phyloP scores from a whole-genome alignment of 2,888 invertebrate genomes.

The Eurytoma californica region DNA sequence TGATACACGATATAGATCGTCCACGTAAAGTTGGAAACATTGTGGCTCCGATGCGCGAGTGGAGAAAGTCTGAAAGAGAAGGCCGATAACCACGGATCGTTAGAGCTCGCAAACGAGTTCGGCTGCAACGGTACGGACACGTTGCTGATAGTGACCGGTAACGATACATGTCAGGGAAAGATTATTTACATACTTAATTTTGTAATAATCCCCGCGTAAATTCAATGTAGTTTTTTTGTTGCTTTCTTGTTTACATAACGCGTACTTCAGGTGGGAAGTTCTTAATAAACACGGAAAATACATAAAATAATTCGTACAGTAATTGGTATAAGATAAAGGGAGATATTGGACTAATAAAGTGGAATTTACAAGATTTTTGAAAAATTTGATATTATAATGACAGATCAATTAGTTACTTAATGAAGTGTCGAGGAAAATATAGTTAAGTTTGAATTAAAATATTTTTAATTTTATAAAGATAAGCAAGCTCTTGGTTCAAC shows the following conservation, averaged over 20 bases:
- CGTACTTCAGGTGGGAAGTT: neutral
- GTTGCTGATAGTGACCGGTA: constrained; percentile 10
- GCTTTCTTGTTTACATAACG: neutral
- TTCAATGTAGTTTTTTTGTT: constrained; percentile 27
- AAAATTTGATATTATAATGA: too few relatives aligned
- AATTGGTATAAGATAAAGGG: too few relatives aligned
- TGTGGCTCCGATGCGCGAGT: neutral
- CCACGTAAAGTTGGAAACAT: constrained; percentile 19
- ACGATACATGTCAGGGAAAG: neutral
- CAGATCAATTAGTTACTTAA: too few relatives aligned
- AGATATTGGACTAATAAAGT: too few relatives aligned
- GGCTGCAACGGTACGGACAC: constrained; percentile 1
- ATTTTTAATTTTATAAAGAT: too few relatives aligned
- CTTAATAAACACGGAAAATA: too few relatives aligned
- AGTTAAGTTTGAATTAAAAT: too few relatives aligned
- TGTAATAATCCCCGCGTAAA: constrained; percentile 27
- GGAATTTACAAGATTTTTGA: too few relatives aligned
- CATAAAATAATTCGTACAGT: too few relatives aligned
- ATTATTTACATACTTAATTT: constrained; percentile 30
- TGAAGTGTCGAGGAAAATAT: too few relatives aligned
- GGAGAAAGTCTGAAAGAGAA: neutral
- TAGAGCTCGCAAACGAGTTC: constrained; percentile 38
- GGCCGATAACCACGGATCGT: constrained; percentile 29
- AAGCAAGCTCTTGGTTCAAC: too few relatives aligned
- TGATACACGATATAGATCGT: neutral